Base-by-base conservation (phyloP, 2,113 vertebrate species). In the Cyanoliseus patagonus region DNA sequence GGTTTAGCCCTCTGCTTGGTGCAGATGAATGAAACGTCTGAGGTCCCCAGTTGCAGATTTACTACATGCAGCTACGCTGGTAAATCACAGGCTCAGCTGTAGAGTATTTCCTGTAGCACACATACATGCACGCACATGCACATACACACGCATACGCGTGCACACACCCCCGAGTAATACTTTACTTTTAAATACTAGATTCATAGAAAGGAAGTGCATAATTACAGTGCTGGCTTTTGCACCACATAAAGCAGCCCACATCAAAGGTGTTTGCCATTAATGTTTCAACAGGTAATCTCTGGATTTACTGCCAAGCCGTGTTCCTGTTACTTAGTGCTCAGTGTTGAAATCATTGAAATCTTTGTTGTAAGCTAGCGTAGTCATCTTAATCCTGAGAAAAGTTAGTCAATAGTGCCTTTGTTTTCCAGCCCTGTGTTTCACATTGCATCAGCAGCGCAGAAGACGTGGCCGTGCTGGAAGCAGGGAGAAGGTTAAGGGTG, bases 211-310 rank as follows among this genome's bases (percentile, higher is more conserved):
- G 94, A 97, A 97, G 63, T 79, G 84, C 79, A 90, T 94, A 96
- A 95, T 96, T 97, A 89, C 93, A 87, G 92, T 10, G 27, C 92
- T 91, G 91, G 94, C 86, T 92, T 95, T 93, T 95, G 80, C 83
- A 92, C 33, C 77, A 96, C 95, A 97, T 97, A 89, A 95, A 80
- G 91, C 72, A 96, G 80, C 88, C 97, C 97, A 98, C 97, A 97
- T 98, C 97, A 98, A 98, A 97, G 86, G 23, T 86, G 23, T 88
- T 94, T 92, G 86, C 79, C 83, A 97, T 97, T 96, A 90, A 92
- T 95, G 91, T 98, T 97, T 96, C 94, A 91, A 86, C 97, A 97
- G 97, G 96, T 98, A 97, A 97, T 97, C 95, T 97, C 69, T 75
- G 88, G 90, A 96, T 77, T 94, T 92, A 44, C 46, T 78, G 95